phyloP scores from a whole-genome alignment of 2,888 invertebrate genomes.

The Plagiodera versicolora region DNA sequence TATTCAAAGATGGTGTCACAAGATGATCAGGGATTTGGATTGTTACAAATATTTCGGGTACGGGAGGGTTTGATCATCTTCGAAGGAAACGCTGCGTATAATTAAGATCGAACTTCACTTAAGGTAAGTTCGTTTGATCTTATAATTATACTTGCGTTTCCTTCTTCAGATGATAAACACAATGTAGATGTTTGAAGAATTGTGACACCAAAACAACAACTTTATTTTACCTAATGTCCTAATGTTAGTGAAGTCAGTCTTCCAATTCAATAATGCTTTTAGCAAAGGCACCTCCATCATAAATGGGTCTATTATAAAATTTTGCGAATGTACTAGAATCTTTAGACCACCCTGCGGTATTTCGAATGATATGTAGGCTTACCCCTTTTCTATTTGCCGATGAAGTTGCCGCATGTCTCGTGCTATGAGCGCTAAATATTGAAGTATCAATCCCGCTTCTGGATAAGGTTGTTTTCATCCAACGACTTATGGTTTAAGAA shows the following conservation, averaged over 20 bases:
- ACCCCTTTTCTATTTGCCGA: slow-evolving; percentile 31
- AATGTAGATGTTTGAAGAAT: slow-evolving; percentile 5
- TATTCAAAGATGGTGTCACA: too few species aligned
- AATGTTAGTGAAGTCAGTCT: background rate
- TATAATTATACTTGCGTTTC: slow-evolving; percentile 1
- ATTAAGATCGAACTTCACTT: too few species aligned
- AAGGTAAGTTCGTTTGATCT: slow-evolving; percentile 5
- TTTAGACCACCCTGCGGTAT: slow-evolving; percentile 32
- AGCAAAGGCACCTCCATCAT: background rate
- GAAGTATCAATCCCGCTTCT: slow-evolving; percentile 31
- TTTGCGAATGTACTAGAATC: slow-evolving; percentile 29
- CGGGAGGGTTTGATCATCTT: too few species aligned
- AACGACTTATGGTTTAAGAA: slow-evolving; percentile 32
- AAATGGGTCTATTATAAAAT: slow-evolving; percentile 32
- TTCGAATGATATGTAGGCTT: slow-evolving; percentile 30
- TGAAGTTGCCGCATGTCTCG: slow-evolving; percentile 37
- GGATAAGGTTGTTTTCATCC: slow-evolving; percentile 30
- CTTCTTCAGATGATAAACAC: background rate
- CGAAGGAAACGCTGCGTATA: too few species aligned
- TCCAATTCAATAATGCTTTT: background rate
- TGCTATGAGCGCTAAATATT: slow-evolving; percentile 32
- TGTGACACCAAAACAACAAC: background rate
- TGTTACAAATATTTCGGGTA: too few species aligned
- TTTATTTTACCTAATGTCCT: background rate
- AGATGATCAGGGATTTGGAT: too few species aligned